Conservation (phyloP, 2,888 invertebrate genomes). For the Cerceris ruficornis region DNA sequence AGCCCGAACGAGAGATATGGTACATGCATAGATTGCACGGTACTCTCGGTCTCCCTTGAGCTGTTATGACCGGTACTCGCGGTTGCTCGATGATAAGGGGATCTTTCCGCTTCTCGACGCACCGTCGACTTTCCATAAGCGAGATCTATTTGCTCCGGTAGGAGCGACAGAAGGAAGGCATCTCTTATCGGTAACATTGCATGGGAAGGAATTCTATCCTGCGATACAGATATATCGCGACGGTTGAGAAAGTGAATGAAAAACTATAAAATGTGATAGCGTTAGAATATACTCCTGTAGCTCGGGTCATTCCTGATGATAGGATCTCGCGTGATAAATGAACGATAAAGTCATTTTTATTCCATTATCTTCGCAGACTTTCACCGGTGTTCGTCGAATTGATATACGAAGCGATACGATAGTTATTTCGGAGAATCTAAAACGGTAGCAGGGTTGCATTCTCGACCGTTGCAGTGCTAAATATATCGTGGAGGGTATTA, state of each 20-base stretch:
- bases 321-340: no score
- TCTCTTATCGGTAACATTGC: not conserved
- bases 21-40: not conserved
- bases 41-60: not conserved
- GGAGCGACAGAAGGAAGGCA: not conserved
- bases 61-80: not conserved
- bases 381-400: no score
- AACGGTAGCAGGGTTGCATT: not conserved
- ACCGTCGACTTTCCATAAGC: not conserved
- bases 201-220: no score
- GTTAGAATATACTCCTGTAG: not conserved
- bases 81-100: not conserved
- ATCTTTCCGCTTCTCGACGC: not conserved
- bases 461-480: not conserved
- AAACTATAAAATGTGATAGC: not conserved
- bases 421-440: not conserved
- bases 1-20: conserved; percentile 5
- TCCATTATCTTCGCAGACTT: no score
- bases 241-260: not conserved
- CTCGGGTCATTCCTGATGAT: no score
- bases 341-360: no score
- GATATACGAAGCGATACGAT: no score
- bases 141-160: not conserved
- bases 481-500: not conserved
- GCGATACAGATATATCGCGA: no score